Conservation (phyloP, 35 echinoderm and acorn worm species). For the Acanthaster planci region DNA sequence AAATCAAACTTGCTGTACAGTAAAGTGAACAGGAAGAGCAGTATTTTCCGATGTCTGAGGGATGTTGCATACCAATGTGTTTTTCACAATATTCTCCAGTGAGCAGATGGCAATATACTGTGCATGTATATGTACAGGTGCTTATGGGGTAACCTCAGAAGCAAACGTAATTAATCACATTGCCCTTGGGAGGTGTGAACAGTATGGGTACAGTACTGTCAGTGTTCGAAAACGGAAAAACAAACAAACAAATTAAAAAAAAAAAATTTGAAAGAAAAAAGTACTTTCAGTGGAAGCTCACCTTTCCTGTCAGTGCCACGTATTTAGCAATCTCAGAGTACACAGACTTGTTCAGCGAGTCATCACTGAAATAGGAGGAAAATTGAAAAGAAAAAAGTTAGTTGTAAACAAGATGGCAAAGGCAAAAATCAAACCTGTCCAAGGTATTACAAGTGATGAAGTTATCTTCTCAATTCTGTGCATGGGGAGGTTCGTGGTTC, state of each 20-base stretch:
- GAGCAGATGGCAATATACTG: too few relatives aligned
- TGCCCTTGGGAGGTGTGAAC: too few relatives aligned
- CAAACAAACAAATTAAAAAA: not conserved
- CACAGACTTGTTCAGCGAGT: constrained; percentile 73
- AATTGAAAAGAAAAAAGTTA: constrained; percentile 16
- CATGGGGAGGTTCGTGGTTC: not conserved
- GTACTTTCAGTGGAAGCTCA: constrained; percentile 47
- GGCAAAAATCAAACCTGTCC: too few relatives aligned
- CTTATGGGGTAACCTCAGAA: too few relatives aligned
- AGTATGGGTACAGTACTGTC: too few relatives aligned
- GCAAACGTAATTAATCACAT: too few relatives aligned
- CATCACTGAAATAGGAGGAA: constrained; percentile 58
- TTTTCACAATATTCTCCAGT: too few relatives aligned
- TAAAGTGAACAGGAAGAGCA: not conserved
- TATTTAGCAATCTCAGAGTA: constrained; percentile 82
- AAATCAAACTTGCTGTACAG: not conserved
- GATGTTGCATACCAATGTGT: too few relatives aligned
- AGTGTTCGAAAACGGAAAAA: not conserved
- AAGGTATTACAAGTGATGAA: not conserved
- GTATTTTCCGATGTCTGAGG: too few relatives aligned
- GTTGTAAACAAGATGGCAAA: not conserved
- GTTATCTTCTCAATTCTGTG: not conserved
- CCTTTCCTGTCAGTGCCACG: constrained; percentile 85
- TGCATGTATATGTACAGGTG: too few relatives aligned
- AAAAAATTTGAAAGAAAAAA: too few relatives aligned